Base-by-base conservation (phyloP, 2,797 vertebrate genomes). In the Morelia viridis region DNA sequence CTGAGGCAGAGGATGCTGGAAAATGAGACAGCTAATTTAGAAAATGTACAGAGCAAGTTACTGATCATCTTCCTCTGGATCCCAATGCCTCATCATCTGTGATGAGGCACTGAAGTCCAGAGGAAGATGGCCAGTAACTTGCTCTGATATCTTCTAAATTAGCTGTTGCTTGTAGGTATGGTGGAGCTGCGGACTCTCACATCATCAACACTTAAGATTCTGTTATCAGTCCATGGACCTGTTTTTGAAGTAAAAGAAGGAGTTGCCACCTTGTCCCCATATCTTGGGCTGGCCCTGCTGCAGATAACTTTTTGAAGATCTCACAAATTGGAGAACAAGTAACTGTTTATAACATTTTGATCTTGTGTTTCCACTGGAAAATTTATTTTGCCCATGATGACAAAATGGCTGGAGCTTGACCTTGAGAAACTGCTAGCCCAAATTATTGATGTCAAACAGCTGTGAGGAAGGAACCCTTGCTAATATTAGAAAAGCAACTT, bases 401-500 rank as follows among this genome's bases (percentile, higher is more conserved):
- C 84, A 90, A 92, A 89, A 92, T 90, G 65, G 65, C 28, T 80
- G 65, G n/a, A 85, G 58, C 58, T 62, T 83, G 46, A 26, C 84
- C 89, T 35, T 92, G 65, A 90, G 58, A 87, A 68, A 56, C 17
- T 87, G 6, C 35, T 41, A 80, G 64, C 58, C 41, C 88, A 83
- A 93, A 85, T 71, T 64, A 56, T 19, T 13, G 7, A 0, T 86
- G 31, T 71, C 46, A 60, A 4, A 61, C 62, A 91, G 57, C 90
- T 91, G 83, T 6, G 90, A n/a, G 22, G 90, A 62, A 41, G 4
- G 1, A 57, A 61, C 15, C 62, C 56, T 95, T 94, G 91, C 95
- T 96, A 95, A 96, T 94, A 96, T 97, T 96, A 95, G 96, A 93
- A 87, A 96, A 87, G 53, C 87, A 90, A 56, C 91, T 92, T 91